Base-by-base conservation (phyloP, 1,140 invertebrate species). In the Psilanteris sp. region DNA sequence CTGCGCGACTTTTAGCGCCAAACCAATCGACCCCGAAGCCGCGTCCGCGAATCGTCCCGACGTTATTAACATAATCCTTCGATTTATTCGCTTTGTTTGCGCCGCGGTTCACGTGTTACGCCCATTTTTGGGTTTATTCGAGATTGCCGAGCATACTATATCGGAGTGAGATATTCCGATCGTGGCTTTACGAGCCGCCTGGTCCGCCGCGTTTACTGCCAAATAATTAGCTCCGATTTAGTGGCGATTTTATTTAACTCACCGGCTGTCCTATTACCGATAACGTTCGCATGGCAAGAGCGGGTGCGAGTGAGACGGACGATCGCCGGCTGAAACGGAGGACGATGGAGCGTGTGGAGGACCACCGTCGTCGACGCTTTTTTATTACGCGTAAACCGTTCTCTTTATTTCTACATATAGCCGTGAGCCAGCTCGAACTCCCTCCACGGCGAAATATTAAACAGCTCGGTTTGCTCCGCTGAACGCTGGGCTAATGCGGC, bases 161-260 rank as follows among this genome's bases (percentile, higher is more conserved):
- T 70, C 52, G 26, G 66, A 72, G 67, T 77, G 74, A 77, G 74
- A 72, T 67, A 72, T 77, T 72, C 36, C 74, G 67, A 62, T 66
- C 74, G 66, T 54, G 74, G 66, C 59, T 87, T 87, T 86, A 86
- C 83, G 84, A 84, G 80, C 83, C 79, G 73, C 75, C 77, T 71
- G 68, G 44, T 74, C 52, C 71, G 79, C 78, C 79, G 81, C 83
- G 74, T 83, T 84, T 81, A 83, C 84, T 83, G 82, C 81, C 81
- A 81, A 87, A 86, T 85, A 87, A 87, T 87, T 87, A 86, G 85
- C 81, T 81, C 79, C 81, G 80, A 86, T 86, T 87, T 87, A 85
- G 83, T 83, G 79, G 82, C 81, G 77, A 85, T 85, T 85, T 83
- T 82, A 84, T 84, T 84, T 81, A 78, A 72, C 78, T 81, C 78